These are phyloP conservation scores for Hypothenemus hampei DNA, from an alignment of 1,140 invertebrate genomes.

Conservation along the genomic window DNA sequence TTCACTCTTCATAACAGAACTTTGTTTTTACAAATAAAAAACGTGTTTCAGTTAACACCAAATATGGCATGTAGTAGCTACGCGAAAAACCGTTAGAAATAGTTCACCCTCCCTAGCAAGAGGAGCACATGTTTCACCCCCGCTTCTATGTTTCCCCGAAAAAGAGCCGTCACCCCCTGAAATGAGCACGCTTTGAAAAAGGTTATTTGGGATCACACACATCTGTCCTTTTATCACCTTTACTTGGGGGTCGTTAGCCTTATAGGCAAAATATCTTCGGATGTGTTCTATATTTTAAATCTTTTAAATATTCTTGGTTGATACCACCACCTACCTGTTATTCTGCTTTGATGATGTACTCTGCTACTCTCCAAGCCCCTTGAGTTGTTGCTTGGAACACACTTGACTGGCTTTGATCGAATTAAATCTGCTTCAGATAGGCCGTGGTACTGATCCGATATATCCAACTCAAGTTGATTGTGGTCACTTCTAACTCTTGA, in stretches of 20 bases:
- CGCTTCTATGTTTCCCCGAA: too few relatives aligned
- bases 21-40: too few relatives aligned
- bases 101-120: too few relatives aligned
- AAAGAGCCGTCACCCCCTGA: too few relatives aligned
- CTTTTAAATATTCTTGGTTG: too few relatives aligned
- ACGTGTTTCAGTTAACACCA: too few relatives aligned
- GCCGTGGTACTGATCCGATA: conserved; percentile 26
- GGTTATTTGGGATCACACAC: neutral
- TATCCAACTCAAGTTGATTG: conserved; percentile 19
- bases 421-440: conserved; percentile 7
- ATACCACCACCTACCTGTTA: conserved; percentile 27
- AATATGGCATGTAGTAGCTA: too few relatives aligned
- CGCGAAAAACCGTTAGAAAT: too few relatives aligned
- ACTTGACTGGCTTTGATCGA: conserved; percentile 11
- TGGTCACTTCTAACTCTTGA: conserved; percentile 23
- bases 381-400: neutral
- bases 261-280: too few relatives aligned
- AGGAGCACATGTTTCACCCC: too few relatives aligned
- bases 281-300: too few relatives aligned
- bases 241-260: too few relatives aligned
- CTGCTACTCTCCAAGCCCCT: neutral
- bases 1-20: conserved; percentile 10
- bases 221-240: neutral
- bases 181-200: neutral
- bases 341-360: conserved; percentile 16